Evolutionary conservation across 1,140 invertebrate species (phyloP).

Genomic region (Drosophila mojavensis): DNA sequence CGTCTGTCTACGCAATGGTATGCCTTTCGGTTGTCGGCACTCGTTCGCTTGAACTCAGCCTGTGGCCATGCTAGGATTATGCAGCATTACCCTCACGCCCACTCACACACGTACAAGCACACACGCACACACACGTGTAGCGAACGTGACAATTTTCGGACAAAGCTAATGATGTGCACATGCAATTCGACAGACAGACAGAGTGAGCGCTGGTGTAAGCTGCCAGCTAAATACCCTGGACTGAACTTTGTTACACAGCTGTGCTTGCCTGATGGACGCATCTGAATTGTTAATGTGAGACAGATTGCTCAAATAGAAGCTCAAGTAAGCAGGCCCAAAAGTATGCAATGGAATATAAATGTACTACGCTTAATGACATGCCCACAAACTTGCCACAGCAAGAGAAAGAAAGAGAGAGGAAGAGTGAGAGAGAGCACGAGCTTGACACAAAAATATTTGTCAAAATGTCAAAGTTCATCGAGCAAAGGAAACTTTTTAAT

Average conservation of each 20-base stretch:
- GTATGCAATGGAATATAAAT: constrained; percentile 14
- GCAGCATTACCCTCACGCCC: constrained; percentile 12
- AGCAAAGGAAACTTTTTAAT: constrained; percentile 64
- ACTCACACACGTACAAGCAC: background rate
- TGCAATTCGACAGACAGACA: constrained; percentile 52
- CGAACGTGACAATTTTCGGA: constrained; percentile 74
- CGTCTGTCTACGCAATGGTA: background rate
- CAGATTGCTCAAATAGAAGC: background rate
- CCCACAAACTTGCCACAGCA: background rate
- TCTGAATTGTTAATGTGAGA: constrained; percentile 17
- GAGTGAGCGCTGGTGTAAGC: background rate
- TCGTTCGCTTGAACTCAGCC: constrained; percentile 6
- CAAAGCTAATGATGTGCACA: constrained; percentile 73
- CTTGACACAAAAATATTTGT: constrained; percentile 27
- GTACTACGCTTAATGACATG: constrained; percentile 6
- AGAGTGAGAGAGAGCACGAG: background rate
- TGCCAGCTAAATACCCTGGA: constrained; percentile 15
- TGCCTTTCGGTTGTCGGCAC: constrained; percentile 12
- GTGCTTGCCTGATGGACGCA: background rate
- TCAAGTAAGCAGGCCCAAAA: constrained; percentile 12
- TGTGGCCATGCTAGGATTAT: constrained; percentile 28
- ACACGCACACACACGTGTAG: constrained; percentile 55
- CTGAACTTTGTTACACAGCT: constrained; percentile 12
- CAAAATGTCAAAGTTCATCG: constrained; percentile 61
- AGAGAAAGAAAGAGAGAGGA: background rate